phyloP scores from a whole-genome alignment of 2,113 vertebrate genomes.

The Tiliqua scincoides region DNA sequence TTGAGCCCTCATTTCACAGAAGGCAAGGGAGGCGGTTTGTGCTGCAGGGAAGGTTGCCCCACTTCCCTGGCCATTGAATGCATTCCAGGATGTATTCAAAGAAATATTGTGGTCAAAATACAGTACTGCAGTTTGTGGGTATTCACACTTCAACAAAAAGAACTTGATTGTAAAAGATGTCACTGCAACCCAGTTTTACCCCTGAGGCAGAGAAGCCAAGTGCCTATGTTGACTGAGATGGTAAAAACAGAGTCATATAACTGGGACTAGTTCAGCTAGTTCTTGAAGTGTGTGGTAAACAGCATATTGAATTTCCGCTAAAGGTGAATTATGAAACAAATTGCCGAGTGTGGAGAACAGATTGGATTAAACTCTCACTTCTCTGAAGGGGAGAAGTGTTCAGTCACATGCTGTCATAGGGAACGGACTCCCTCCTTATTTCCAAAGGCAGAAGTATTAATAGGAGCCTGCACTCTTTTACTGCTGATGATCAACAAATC shows the following conservation, averaged over 20 bases:
- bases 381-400: background rate
- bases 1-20: background rate
- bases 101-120: background rate
- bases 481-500: background rate
- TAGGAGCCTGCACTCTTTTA: background rate
- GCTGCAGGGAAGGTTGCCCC: background rate
- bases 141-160: background rate
- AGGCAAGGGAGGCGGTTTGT: background rate
- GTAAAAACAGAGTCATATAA: slow-evolving; percentile 14
- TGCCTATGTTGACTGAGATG: slow-evolving; percentile 27
- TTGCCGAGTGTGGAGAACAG: background rate
- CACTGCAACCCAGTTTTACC: slow-evolving; percentile 1
- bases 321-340: slow-evolving; percentile 13
- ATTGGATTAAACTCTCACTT: background rate
- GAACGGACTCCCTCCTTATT: background rate
- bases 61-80: background rate
- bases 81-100: background rate
- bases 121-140: background rate
- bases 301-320: slow-evolving; percentile 4
- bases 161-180: background rate
- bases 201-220: slow-evolving; percentile 36
- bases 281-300: slow-evolving; percentile 31
- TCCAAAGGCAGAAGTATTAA: background rate
- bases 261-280: background rate
- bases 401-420: background rate